These are phyloP conservation scores for Nesidiocoris tenuis DNA, from an alignment of 2,888 invertebrate species.

Conservation along the genomic window DNA sequence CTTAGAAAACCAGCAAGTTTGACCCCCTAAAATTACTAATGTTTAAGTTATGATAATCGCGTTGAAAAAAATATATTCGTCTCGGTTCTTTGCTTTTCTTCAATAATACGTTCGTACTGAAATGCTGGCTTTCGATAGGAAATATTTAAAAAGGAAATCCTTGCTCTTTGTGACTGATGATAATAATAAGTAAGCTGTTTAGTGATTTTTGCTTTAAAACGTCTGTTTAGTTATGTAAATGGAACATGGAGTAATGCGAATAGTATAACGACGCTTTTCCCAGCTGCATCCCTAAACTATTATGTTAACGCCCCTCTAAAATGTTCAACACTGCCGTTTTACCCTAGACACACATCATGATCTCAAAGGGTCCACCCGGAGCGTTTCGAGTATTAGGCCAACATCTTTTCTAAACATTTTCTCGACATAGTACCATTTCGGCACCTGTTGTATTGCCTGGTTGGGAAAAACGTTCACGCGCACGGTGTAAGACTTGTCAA, in stretches of 20 bases:
- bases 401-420: no score
- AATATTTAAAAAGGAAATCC: constrained; percentile 7
- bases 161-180: constrained; percentile 41
- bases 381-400: background rate
- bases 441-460: no score
- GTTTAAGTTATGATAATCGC: background rate
- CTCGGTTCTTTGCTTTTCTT: background rate
- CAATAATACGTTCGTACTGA: background rate
- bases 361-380: constrained; percentile 21
- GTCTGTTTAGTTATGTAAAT: background rate
- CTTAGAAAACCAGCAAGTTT: background rate
- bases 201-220: background rate
- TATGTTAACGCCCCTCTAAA: background rate
- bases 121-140: constrained; percentile 20
- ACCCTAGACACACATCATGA: background rate
- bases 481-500: no score
- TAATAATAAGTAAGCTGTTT: constrained; percentile 21
- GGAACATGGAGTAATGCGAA: background rate
- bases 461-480: no score
- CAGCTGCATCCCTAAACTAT: no score
- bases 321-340: constrained; percentile 24
- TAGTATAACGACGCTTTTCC: background rate
- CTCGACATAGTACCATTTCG: no score
- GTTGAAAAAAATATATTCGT: background rate
- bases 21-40: background rate